Base-by-base conservation (phyloP, 37 sponge, comb jelly and placozoan species). In the Halisarca cf. caerulea region DNA sequence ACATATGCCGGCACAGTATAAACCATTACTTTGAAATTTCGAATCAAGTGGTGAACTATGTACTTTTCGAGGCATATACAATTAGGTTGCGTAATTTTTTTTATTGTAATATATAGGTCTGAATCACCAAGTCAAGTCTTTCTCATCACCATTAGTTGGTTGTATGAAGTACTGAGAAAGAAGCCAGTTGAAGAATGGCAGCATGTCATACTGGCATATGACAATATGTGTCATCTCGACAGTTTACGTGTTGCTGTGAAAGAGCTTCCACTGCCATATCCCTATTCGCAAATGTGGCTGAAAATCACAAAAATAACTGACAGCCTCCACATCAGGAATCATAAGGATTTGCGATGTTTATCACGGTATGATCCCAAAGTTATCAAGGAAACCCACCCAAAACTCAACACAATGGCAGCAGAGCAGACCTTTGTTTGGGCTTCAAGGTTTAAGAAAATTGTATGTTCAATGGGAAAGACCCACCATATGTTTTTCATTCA, bases 351-450 rank as follows among this genome's bases (percentile, higher is more conserved):
- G 4, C 38, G n/a, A 25, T 85, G 86, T 69, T 23, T 40, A 11
- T 51, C 58, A 55, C 5, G 11, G 21, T 78, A 85, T 55, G 5
- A 30, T 11, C 69, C 80, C 20, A 51, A 37, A 42, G 34, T 30
- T 23, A 20, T 85, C 23, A 85, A 85, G 58, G 66, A 58, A 20
- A 51, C 30, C 9, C 20, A 69, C 14, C 82, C 47, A 7, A 32
- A 55, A 3, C 41, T 43, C 5, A 82, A 73, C 54, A 38, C 66
- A 24, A 87, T 87, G 88, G 15, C 41, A 24, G 33, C 53, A 74
- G 88, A 87, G 37, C 82, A 87, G 40, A 87, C 88, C 8, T 87
- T 87, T 87, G 88, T 53, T 1, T 88, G 88, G 88, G 59, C 82
- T 2, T 40, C 53, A 23, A 36, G 88, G 47, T 78, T 42, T 39